These are phyloP conservation scores for Papilio protenor DNA, from an alignment of 2,888 invertebrate genomes.

Conservation along the genomic window DNA sequence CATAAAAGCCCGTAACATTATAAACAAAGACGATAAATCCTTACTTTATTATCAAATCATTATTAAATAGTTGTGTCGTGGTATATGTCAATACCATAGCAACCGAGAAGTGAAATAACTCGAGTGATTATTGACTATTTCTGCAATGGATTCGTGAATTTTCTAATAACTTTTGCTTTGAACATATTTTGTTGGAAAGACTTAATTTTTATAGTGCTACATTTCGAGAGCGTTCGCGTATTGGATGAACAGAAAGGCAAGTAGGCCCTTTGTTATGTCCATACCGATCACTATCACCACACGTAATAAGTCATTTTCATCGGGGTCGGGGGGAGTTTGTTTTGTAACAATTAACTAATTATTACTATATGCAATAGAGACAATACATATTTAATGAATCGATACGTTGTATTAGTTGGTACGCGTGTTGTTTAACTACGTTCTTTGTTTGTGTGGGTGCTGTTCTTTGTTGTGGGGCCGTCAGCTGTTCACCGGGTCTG, in stretches of 20 bases:
- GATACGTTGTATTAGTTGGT: conserved; percentile 1
- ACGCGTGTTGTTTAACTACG: conserved; percentile 20
- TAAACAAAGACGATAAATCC: conserved; percentile 66
- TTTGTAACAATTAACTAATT: conserved; percentile 27
- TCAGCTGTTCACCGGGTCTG: conserved; percentile 72
- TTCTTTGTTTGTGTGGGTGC: conserved; percentile 51
- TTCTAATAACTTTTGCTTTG: conserved; percentile 55
- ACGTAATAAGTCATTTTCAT: conserved; percentile 40
- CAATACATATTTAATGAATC: conserved; percentile 7
- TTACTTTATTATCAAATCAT: conserved; percentile 57
- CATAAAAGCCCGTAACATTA: conserved; percentile 64
- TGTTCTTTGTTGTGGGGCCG: conserved; percentile 76
- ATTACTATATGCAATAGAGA: not conserved
- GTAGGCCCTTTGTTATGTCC: conserved; percentile 71
- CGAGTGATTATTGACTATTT: conserved; percentile 71
- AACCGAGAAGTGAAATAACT: conserved; percentile 73
- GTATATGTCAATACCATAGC: conserved; percentile 67
- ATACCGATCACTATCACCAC: conserved; percentile 59
- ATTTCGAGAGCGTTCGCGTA: conserved; percentile 72
- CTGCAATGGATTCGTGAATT: conserved; percentile 73
- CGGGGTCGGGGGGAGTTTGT: conserved; percentile 18
- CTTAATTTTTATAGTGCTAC: conserved; percentile 69
- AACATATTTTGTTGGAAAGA: conserved; percentile 60
- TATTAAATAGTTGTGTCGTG: conserved; percentile 60
- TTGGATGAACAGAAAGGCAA: conserved; percentile 84